phyloP scores from a whole-genome alignment of 2,797 vertebrate genomes.

The Merluccius polli region DNA sequence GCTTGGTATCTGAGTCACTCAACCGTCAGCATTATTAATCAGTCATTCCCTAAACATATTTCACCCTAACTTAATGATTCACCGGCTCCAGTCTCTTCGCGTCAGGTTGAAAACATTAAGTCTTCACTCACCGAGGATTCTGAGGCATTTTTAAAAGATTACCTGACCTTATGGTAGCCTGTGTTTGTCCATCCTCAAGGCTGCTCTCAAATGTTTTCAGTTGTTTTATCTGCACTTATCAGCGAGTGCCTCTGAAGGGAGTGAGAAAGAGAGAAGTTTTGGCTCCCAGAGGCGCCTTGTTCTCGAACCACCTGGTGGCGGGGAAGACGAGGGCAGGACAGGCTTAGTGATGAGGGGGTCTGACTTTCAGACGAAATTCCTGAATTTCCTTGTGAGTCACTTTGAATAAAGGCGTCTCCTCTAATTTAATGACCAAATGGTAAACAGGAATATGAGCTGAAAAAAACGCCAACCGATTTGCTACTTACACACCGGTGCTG shows the following conservation, averaged over 20 bases:
- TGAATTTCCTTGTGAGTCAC: not conserved
- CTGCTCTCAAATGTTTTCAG: not conserved
- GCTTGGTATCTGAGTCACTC: not conserved
- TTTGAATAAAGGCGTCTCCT: not conserved
- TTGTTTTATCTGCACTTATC: not conserved
- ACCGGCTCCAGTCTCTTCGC: not conserved
- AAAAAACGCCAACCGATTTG: not conserved
- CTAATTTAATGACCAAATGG: not conserved
- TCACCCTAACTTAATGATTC: conserved; percentile 4
- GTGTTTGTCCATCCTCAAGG: conserved; percentile 9
- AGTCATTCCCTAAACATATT: not conserved
- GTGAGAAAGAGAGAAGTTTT: not conserved
- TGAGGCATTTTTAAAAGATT: not conserved
- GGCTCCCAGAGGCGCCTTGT: not conserved
- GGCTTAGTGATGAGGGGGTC: not conserved
- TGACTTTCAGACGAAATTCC: not conserved
- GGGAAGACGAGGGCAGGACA: not conserved
- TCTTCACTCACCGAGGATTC: conserved; percentile 21
- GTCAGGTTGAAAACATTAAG: conserved; percentile 10
- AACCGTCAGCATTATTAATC: not conserved
- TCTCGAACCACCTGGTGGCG: not conserved
- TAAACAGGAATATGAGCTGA: not conserved
- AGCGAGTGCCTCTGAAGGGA: not conserved
- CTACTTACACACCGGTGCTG: not conserved
- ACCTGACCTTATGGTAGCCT: conserved; percentile 13